Evolutionary conservation across 2,797 vertebrate genomes (phyloP).

Genomic region (Sebastes oblongus): DNA sequence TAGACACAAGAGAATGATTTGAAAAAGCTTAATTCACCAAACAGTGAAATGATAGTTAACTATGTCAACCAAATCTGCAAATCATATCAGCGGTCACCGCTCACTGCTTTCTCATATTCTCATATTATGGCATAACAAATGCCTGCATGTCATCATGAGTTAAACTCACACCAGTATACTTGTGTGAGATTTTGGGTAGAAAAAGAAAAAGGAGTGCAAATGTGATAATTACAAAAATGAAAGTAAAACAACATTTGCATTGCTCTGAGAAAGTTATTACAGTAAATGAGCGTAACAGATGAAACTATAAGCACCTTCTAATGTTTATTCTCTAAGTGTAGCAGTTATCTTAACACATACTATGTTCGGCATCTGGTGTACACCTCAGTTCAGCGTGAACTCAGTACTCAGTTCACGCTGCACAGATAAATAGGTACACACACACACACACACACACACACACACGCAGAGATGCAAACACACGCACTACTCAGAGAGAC

Average conservation of each 20-base stretch:
- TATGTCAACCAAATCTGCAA: neutral
- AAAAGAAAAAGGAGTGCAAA: neutral
- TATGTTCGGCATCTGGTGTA: slow-evolving; percentile 26
- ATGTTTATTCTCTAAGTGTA: slow-evolving; percentile 2
- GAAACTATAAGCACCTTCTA: slow-evolving; percentile 11
- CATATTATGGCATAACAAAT: neutral
- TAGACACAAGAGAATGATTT: neutral
- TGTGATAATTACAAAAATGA: neutral
- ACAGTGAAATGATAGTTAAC: neutral
- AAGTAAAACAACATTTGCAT: neutral
- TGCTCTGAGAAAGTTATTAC: neutral
- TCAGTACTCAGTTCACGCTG: slow-evolving; percentile 24
- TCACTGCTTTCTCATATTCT: neutral
- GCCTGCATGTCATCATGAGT: neutral
- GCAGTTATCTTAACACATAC: slow-evolving; percentile 1
- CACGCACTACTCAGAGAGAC: slow-evolving; percentile 8
- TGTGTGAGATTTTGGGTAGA: too few species aligned
- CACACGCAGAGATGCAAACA: neutral
- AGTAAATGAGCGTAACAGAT: slow-evolving; percentile 12
- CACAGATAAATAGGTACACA: slow-evolving; percentile 20
- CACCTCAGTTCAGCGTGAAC: neutral
- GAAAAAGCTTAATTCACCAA: neutral
- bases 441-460: neutral
- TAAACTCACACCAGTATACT: neutral
- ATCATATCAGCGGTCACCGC: neutral